Base-by-base conservation (phyloP, 1,140 invertebrate species). In the Macrostomum lignano region DNA sequence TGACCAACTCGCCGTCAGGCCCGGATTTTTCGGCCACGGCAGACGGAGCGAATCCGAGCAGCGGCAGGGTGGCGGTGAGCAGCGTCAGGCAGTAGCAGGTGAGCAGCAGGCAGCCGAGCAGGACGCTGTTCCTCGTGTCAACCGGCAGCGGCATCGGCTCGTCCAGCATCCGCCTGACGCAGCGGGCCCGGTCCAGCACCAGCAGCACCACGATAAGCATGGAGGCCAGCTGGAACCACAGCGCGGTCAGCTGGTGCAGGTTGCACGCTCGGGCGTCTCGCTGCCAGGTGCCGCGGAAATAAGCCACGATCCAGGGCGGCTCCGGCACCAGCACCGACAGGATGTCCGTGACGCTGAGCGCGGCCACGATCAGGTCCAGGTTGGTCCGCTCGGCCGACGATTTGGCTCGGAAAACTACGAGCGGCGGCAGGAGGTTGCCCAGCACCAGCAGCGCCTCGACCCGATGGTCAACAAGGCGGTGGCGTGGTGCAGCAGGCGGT, bases 281-380 rank as follows among this genome's bases (percentile, higher is more conserved):
- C 29, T 47, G 45, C 45, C 45, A 47, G 19, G 36, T 36, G 3
- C 36, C 33, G 17, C 37, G 36, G 36, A 47, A 45, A 13, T 40
- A 46, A 0, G 45, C 44, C 2, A 42, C 39, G 23, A 46, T 35
- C 1, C 42, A 44, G 0, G 46, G 33, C 1, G 45, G 45, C 0
- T 42, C 36, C 2, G 45, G 45, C 7, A 47, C 36, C 7, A 47
- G 10, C 2, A 45, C 45, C n/a, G 45, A 47, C 10, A 46, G 37
- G 7, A 47, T 44, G 31, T 44, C 45, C 7, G 41, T 43, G 21
- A 45, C 25, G 26, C 42, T 42, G 17, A 47, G 34, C 5, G 45
- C 44, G 5, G 42, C 41, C 6, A 47, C 35, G 17, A 47, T 35
- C 28, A 44, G 39, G 36, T 46, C 44, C 13, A 36, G 35, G 3